Base-by-base conservation (phyloP, 2,113 vertebrate genomes). In the Lepidothrix coronata region DNA sequence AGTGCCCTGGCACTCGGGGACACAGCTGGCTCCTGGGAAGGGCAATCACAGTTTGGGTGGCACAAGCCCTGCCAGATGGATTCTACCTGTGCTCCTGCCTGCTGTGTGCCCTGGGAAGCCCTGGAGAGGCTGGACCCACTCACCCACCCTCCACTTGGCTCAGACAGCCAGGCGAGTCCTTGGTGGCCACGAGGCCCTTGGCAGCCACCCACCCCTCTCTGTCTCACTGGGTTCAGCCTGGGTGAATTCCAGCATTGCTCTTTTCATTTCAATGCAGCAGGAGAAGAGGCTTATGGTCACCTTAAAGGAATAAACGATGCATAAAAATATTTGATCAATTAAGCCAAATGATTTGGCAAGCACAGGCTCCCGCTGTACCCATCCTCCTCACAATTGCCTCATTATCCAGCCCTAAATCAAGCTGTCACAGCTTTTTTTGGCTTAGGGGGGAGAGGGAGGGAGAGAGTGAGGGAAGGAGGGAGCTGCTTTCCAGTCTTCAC, bases 261-360 rank as follows among this genome's bases (percentile, higher is more conserved):
- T 94, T 78, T 80, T 75, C 62, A 35, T 70, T 75, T 31, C 74
- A 41, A 74, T 66, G 80, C 92, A 39, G 88, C 58, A 37, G 63
- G 66, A 87, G 89, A 81, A n/a, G 66, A 48, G 82, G 82, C 86
- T 96, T 74, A 20, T n/a, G 13, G 70, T 73, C 17, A 58, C 84
- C 89, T 95, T 77, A 92, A 92, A 97, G 82, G 95, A 96, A 95
- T 62, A 93, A 93, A 57, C 48, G 57, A 70, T 59, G 77, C 95
- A 94, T 96, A 93, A 96, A 92, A 95, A 91, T 94, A 97, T 96
- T 95, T 96, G 96, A 95, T 95, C 82, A 82, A 93, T 98, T 92
- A 95, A 97, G 94, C 95, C 35, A 43, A 97, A 89, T 48, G 54
- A 82, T 82, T 94, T 96, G 87, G 87, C 85, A 74, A 81, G 94